Base-by-base conservation (phyloP, 2,113 vertebrate genomes). In the Hemichromis elongatus region DNA sequence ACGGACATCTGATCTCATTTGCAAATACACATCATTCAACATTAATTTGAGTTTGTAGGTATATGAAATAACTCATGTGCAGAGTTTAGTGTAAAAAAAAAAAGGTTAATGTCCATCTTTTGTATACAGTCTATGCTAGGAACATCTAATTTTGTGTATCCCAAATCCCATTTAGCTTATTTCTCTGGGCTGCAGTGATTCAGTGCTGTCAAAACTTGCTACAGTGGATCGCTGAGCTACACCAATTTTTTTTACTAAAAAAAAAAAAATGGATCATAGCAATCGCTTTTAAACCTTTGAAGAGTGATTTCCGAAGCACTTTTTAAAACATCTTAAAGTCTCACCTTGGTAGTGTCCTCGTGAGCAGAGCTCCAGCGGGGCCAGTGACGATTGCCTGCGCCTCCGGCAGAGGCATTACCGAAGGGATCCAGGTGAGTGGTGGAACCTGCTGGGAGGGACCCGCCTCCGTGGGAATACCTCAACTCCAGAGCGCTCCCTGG, bases 401-500 rank as follows among this genome's bases (percentile, higher is more conserved):
- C 95, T 45, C 96, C 95, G 6, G 95, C 89, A 21, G 96, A 93
- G 53, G 96, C 88, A 82, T 95, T 96, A 57, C 96, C 92, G 7
- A 98, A 98, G 89, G 96, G 95, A 82, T 98, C 97, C 89, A 98
- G 92, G 82, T 97, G 97, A 59, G 95, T 81, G 80, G 94, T 93
- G 93, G 97, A 96, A 37, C 97, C 97, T 16, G 95, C 52, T 52
- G 94, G 79, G 92, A 97, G 90, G 92, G 97, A 93, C 79, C 97
- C 96, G 19, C 95, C 90, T 35, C 95, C 96, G 68, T 98, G 97
- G 85, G 97, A 97, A 84, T 98, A 98, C 82, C 97, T 96, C 80
- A 98, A 91, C 91, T 98, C 98, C 91, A 98, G 93, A 82, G 97
- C 98, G 78, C 97, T 98, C 30, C 98, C 98, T 11, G 98, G 98